A percentile compares a stretch with the other conserved stretches of the same genome.
Conservation (phyloP, 2,113 vertebrate genomes). For the Cettia cetti region DNA sequence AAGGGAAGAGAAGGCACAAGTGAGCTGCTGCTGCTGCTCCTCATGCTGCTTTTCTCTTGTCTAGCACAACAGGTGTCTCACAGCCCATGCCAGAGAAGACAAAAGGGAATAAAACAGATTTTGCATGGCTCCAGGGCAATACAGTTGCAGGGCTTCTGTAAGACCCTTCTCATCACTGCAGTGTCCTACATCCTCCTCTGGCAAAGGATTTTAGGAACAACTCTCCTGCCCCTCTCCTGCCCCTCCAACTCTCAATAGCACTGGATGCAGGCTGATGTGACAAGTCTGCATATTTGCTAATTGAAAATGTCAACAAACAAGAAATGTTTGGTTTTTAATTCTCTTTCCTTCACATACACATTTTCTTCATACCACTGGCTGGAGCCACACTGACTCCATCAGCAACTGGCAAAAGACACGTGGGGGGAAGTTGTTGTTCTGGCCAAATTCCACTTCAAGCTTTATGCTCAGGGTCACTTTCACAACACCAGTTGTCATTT, state of each 20-base stretch:
- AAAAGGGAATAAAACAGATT: not conserved
- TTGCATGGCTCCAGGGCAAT: not conserved
- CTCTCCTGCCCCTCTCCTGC: not conserved
- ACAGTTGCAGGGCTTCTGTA: not conserved
- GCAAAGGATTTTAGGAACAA: not conserved
- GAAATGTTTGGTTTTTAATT: not conserved
- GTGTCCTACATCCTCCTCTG: not conserved
- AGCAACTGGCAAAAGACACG: not conserved
- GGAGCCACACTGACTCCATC: not conserved
- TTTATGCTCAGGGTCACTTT: not conserved
- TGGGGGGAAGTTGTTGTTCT: not conserved
- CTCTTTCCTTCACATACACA: fast-evolving
- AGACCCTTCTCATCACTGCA: not conserved
- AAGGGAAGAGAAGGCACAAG: not conserved
- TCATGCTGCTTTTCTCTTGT: not conserved
- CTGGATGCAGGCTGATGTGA: not conserved
- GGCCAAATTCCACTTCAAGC: not conserved
- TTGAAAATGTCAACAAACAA: not conserved
- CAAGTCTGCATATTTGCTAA: not conserved
- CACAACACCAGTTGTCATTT: not conserved
- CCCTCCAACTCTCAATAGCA: no score
- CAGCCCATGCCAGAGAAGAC: not conserved
- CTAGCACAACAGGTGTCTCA: not conserved
- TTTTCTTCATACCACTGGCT: not conserved
- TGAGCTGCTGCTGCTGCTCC: not conserved